Base-by-base conservation (phyloP, 2,797 vertebrate species). In the Varecia variegata region DNA sequence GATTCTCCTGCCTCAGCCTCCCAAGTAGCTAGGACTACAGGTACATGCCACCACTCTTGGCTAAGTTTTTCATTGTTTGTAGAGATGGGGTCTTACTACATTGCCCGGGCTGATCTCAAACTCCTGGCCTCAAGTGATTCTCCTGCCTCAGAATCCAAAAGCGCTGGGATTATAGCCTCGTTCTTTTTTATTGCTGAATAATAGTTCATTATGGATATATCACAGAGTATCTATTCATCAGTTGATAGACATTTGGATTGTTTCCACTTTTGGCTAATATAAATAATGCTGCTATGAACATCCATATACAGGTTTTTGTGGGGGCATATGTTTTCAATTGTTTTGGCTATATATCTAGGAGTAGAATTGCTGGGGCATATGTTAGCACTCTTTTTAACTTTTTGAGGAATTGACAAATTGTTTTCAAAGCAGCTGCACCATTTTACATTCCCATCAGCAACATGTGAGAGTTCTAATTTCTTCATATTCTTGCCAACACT, bases 331-430 rank as follows among this genome's bases (percentile, higher is more conserved):
- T n/a, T 91, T 90, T 96, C 23, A 0, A 56, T 92, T 92, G 67
- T 80, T 52, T 79, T 96, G 43, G 12, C 18, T n/a, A 27, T 54
- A 50, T 54, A 21, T n/a, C 18, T 83, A 83, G 38, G 21, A 74
- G 20, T 45, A 54, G 21, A 83, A 52, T 52, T 52, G 38, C n/a
- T 43, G 30, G 45, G 21, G 38, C 54, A 45, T 30, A 54, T 82
- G 81, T 43, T 93, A 90, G 70, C 27, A 76, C 73, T 62, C 43
- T 60, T 74, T 65, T 70, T 73, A 38, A 32, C 71, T 77, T 15
- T 89, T 89, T 68, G 50, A 96, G 88, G 50, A 91, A 87, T 35
- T 90, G 82, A 40, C 79, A 76, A 50, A 68, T 80, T 87, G 68
- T 81, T 87, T 90, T 45, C 52, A 87, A 43, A 86, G 52, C 30